Evolutionary conservation across 2,888 invertebrate species (phyloP), one percentile per base, ranked within the genome.

Genomic region (Onthophagus sagittarius): DNA sequence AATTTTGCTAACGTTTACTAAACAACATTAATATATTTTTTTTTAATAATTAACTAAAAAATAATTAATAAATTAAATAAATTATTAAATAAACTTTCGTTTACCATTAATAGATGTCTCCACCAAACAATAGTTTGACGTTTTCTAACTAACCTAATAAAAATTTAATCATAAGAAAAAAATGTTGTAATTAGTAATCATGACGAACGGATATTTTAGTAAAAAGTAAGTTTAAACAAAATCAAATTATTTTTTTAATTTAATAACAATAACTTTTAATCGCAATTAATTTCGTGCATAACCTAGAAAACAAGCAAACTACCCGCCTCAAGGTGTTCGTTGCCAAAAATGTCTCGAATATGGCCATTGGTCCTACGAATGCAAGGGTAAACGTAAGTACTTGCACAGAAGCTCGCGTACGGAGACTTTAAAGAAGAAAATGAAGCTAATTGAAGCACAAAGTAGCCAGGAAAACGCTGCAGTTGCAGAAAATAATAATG

Each of bases 291-390:
- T 15, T 7, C 62, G n/a, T n/a, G 15, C n/a, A 67, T 67, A 65
- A 73, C 90, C 88, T 72, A 89, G 90, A 75, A 85, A 90, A 81
- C 89, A 90, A 39, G 88, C 90, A 13, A 89, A 89, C 0, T 92
- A 91, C 84, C 93, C 94, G 0, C 83, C 84, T 62, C 91, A 93
- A 84, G 92, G 92, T 9, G 89, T 94, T 75, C 90, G 94, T 33
- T 98, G 97, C 83, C 97, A 97, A 84, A 97, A 97, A 86, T 98
- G 97, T 82, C 86, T 97, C 69, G 93, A 96, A 85, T 91, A 91
- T 81, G 97, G 97, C 0, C 97, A 98, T 84, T 97, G 96, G 96
- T 96, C 95, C 75, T 98, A 95, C 81, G 94, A 97, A 84, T 98
- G 97, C 83, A 95, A 91, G 78, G 94, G 94, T 11, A 96, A 97